A percentile compares a stretch with the other conserved stretches of the same genome.
These are phyloP conservation scores for Epinotia demarniana DNA, from an alignment of 2,888 invertebrate genomes.

Conservation along the genomic window DNA sequence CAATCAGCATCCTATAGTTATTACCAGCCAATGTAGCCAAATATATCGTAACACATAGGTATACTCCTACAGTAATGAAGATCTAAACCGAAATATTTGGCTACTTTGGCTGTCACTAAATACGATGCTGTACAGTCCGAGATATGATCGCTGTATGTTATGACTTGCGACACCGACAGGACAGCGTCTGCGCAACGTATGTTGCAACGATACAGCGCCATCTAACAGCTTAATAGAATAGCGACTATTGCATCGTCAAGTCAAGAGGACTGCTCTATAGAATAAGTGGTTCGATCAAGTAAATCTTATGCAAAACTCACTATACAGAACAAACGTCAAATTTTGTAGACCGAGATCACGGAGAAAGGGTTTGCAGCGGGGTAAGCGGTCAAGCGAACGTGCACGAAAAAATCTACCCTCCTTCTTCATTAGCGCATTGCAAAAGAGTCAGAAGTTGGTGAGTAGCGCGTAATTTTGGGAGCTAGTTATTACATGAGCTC, in stretches of 20 bases:
- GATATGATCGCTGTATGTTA: constrained; percentile 30
- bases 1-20: too few relatives aligned
- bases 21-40: too few relatives aligned
- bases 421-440: neutral
- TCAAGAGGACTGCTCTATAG: neutral
- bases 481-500: too few relatives aligned
- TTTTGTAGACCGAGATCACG: too few relatives aligned
- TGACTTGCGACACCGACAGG: constrained; percentile 46
- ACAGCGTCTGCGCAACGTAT: constrained; percentile 53
- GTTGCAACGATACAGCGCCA: constrained; percentile 48
- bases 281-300: neutral
- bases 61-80: too few relatives aligned
- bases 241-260: constrained; percentile 17
- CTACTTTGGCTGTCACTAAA: neutral
- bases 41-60: too few relatives aligned
- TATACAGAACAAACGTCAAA: too few relatives aligned
- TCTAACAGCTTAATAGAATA: constrained; percentile 44
- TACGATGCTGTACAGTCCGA: neutral
- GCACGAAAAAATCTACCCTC: neutral
- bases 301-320: neutral
- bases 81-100: too few relatives aligned
- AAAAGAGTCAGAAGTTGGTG: neutral
- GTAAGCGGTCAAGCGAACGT: neutral
- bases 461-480: neutral
- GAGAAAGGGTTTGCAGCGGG: too few relatives aligned